Evolutionary conservation across 2,888 invertebrate species (phyloP).

Genomic region (Entomobrya multifasciata): DNA sequence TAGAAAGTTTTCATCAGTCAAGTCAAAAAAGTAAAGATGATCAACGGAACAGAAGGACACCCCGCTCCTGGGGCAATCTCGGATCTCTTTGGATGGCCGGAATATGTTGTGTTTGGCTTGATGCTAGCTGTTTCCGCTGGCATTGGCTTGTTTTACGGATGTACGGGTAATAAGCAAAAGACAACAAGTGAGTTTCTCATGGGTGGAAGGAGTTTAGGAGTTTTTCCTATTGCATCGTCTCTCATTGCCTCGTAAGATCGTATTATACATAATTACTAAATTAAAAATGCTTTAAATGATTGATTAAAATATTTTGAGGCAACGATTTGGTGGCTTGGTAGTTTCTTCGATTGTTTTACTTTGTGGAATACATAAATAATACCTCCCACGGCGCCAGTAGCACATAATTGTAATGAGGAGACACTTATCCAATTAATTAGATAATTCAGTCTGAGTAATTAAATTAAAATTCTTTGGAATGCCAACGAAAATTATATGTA

Average conservation of each 20-base stretch:
- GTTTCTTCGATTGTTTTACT: no score
- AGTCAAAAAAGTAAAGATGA: not conserved
- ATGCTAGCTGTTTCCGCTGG: slow-evolving; percentile 91
- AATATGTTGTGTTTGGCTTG: slow-evolving; percentile 87
- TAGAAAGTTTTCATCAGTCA: no score
- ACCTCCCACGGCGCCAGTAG: no score
- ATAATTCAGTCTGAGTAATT: no score
- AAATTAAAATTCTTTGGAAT: no score
- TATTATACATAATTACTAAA: not conserved
- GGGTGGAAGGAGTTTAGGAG: slow-evolving; percentile 88
- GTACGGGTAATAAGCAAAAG: slow-evolving; percentile 86
- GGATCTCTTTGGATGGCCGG: slow-evolving; percentile 84
- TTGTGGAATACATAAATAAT: no score
- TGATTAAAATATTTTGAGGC: no score
- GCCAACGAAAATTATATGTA: no score
- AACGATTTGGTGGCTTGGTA: no score
- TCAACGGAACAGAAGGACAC: slow-evolving; percentile 34
- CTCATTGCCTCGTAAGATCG: slow-evolving; percentile 87
- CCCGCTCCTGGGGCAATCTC: slow-evolving; percentile 64
- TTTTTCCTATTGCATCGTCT: slow-evolving; percentile 94
- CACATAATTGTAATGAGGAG: no score
- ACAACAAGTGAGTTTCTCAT: slow-evolving; percentile 90
- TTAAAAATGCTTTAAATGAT: no score
- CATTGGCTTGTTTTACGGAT: slow-evolving; percentile 93
- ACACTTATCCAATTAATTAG: no score